Base-by-base conservation (phyloP, 2,113 vertebrate species). In the Brachyistius frenatus region DNA sequence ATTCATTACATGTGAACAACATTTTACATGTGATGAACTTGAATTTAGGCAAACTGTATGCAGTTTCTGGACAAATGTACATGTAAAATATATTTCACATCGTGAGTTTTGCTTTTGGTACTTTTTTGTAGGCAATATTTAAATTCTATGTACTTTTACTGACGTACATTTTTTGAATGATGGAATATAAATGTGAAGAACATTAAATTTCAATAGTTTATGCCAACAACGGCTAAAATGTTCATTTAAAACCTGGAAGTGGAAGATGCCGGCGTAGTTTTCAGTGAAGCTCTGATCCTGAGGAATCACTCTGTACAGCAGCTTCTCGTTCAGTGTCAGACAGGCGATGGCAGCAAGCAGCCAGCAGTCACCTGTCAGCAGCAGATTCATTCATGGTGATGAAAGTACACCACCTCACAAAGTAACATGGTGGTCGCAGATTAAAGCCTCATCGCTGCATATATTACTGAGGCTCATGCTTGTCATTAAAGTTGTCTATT, bases 181-280 rank as follows among this genome's bases (percentile, higher is more conserved):
- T 23, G 23, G 23, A 44, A 4, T 11, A 13, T 44, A 7, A 35
- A 55, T 52, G 13, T 5, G n/a, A 15, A 13, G 41, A 44, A 11
- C 2, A 13, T 13, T 9, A 44, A 2, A 44, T 13, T 44, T 44
- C 30, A 11, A 60, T 60, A 33, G 31, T 52, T 52, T 39, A 8
- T 30, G 36, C 14, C 50, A 23, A 55, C 15, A 7, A 23, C 16
- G 2, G 30, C 73, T 9, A 5, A 66, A 55, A 46, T 11, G 14
- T 52, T 16, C 0, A 2, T 15, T 39, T 36, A 11, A 30, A 73
- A 99, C 98, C 97, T 99, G 98, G 85, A 99, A 99, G 77, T 99
- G 97, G 86, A 99, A 99, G 89, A 99, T 99, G 57, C 98, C 98
- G 0, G 98, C 98, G 1, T 99, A 99, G 91, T 99, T 96, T 64